These are phyloP conservation scores for Rhynchotus rufescens DNA, from an alignment of 2,797 vertebrate genomes.

Conservation along the genomic window DNA sequence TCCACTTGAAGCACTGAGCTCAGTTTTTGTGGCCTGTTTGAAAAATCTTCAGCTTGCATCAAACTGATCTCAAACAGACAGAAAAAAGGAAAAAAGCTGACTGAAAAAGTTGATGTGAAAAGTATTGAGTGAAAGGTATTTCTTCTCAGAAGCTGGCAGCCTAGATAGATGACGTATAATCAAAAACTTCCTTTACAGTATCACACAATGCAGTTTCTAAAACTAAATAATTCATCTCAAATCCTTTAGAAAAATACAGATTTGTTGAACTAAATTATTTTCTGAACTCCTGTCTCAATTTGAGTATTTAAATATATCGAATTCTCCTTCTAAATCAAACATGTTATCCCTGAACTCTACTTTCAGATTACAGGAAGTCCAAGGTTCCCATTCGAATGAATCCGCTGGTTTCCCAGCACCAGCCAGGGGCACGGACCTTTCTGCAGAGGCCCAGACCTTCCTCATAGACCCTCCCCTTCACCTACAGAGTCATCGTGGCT, in stretches of 20 bases:
- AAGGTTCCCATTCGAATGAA: background rate
- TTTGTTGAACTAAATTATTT: background rate
- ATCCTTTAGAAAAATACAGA: background rate
- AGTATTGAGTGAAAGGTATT: background rate
- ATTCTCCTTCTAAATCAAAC: background rate
- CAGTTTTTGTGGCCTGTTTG: background rate
- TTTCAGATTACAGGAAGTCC: background rate
- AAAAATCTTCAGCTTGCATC: constrained; percentile 1
- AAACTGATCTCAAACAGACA: background rate
- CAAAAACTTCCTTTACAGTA: background rate
- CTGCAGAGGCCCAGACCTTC: background rate
- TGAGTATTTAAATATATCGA: background rate
- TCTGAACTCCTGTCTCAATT: background rate
- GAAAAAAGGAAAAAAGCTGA: background rate
- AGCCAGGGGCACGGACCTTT: background rate
- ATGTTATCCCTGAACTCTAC: background rate
- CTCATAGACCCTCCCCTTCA: background rate
- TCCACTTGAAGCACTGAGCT: background rate
- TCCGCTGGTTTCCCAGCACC: background rate
- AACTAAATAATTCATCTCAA: background rate
- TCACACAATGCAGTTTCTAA: background rate
- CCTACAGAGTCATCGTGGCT: rapidly evolving
- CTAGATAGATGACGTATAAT: background rate
- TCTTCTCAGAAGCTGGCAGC: background rate
- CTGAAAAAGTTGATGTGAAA: background rate